Conservation (phyloP, 2,888 invertebrate species). For the Eristalinus aeneus region DNA sequence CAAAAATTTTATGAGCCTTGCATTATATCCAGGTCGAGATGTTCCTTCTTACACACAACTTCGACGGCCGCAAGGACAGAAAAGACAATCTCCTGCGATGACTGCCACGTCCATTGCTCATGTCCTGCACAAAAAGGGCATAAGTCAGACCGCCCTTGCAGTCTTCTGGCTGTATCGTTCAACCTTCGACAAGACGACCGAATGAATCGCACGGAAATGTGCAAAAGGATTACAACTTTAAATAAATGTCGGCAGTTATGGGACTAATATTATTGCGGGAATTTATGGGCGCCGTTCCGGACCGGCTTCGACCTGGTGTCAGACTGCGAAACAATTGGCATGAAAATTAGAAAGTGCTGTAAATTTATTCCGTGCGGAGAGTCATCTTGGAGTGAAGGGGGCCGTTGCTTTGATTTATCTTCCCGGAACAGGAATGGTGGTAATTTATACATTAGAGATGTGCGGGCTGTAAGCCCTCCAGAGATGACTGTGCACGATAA, state of each 20-base stretch:
- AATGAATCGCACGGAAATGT: conserved; percentile 36
- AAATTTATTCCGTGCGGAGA: conserved; percentile 38
- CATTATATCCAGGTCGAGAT: conserved; percentile 42
- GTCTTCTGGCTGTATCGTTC: conserved; percentile 36
- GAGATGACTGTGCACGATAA: conserved; percentile 32
- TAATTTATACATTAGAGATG: conserved; percentile 35
- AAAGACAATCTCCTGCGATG: conserved; percentile 16
- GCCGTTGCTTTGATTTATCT: conserved; percentile 37
- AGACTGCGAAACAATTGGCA: conserved; percentile 50
- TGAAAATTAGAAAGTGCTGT: conserved; percentile 49
- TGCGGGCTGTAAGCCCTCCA: conserved; percentile 4
- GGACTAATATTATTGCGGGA: conserved; percentile 50
- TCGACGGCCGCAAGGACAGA: conserved; percentile 33
- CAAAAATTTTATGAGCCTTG: conserved; percentile 58
- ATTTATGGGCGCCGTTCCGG: conserved; percentile 35
- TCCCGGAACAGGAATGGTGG: conserved; percentile 15
- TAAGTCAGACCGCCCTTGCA: not conserved
- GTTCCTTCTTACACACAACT: conserved; percentile 52
- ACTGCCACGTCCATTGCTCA: conserved; percentile 45
- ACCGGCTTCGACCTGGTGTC: not conserved
- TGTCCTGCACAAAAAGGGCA: conserved; percentile 24
- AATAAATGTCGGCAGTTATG: conserved; percentile 62
- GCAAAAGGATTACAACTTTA: conserved; percentile 60
- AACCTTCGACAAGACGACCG: conserved; percentile 40
- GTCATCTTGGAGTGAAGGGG: not conserved